phyloP scores from a whole-genome alignment of 2,113 vertebrate species.

The Coracopsis vasa region DNA sequence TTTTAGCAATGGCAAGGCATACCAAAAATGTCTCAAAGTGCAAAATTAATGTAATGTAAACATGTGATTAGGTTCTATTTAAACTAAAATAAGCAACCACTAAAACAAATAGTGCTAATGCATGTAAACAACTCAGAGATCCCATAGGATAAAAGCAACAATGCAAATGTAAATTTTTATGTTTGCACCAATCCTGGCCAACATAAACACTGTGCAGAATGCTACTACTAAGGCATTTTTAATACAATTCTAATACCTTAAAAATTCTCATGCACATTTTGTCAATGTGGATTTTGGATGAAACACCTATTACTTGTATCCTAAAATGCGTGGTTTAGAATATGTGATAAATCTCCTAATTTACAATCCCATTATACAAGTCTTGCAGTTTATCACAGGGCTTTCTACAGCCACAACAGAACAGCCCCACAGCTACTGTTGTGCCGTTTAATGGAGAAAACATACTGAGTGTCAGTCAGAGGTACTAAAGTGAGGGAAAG shows the following conservation, averaged over 20 bases:
- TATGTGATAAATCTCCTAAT: neutral
- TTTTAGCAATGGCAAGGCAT: neutral
- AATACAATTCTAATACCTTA: neutral
- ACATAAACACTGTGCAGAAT: neutral
- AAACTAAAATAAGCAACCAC: neutral
- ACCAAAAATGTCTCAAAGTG: neutral
- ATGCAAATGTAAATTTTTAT: neutral
- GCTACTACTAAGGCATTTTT: neutral
- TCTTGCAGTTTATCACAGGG: neutral
- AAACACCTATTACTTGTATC: neutral
- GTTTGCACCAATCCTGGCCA: neutral
- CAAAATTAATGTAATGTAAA: constrained; percentile 7
- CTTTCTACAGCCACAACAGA: neutral
- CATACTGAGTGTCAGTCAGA: neutral
- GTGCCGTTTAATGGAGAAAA: accelerated
- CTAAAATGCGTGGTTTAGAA: neutral
- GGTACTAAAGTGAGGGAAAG: neutral
- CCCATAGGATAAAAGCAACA: neutral
- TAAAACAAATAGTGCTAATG: neutral
- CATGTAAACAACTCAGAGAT: neutral
- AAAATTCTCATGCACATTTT: neutral
- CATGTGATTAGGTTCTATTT: neutral
- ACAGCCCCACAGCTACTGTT: neutral
- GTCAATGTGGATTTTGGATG: neutral
- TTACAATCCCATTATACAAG: accelerated